A percentile compares a stretch with the other conserved stretches of the same genome.
phyloP scores from a whole-genome alignment of 1,140 invertebrate species.

The Pseudomyrmex pallidus region DNA sequence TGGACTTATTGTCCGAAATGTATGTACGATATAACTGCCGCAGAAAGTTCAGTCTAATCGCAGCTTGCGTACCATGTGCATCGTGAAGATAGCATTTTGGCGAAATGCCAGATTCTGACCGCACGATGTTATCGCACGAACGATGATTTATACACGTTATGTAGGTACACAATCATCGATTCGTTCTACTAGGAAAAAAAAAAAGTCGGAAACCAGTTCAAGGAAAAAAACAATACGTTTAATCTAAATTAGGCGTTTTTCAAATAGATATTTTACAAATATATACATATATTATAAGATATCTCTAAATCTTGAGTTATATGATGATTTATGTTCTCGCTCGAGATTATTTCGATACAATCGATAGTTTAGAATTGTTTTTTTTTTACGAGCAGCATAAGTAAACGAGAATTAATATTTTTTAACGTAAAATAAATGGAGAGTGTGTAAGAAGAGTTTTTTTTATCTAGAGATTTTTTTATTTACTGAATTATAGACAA shows the following conservation, averaged over 20 bases:
- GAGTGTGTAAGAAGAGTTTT: neutral
- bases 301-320: neutral
- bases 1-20: neutral
- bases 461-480: conserved; percentile 6
- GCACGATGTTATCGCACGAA: conserved; percentile 32
- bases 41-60: conserved; percentile 18
- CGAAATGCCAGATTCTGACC: conserved; percentile 24
- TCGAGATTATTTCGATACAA: neutral
- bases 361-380: neutral
- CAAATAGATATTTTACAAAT: neutral
- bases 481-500: neutral
- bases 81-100: conserved; percentile 37
- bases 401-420: neutral
- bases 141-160: conserved; percentile 43
- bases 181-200: neutral
- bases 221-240: neutral
- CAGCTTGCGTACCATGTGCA: conserved; percentile 26
- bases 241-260: conserved; percentile 2
- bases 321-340: neutral
- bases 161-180: conserved; percentile 36
- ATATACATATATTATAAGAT: neutral
- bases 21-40: neutral
- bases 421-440: neutral
- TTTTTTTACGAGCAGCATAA: too few relatives aligned
- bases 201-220: neutral